A percentile compares a stretch with the other conserved stretches of the same genome.
These are phyloP conservation scores for Bombus pascuorum DNA, from an alignment of 1,140 invertebrate species.

Conservation along the genomic window DNA sequence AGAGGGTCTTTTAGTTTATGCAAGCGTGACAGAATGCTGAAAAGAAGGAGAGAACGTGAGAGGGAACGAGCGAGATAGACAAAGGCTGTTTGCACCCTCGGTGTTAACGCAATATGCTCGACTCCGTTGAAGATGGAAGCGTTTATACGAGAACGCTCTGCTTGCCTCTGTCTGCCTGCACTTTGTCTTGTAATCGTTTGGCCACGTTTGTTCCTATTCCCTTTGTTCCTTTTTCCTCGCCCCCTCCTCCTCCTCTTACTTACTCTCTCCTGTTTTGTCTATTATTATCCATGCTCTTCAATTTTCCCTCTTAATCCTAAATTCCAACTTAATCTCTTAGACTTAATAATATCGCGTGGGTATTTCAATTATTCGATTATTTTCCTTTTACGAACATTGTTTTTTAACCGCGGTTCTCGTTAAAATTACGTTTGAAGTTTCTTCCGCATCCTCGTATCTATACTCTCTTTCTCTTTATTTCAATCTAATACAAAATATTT, in stretches of 20 bases:
- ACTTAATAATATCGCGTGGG: background rate
- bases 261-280: too few relatives aligned
- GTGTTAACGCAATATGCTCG: slow-evolving; percentile 76
- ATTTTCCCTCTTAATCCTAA: background rate
- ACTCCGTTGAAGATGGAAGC: slow-evolving; percentile 58
- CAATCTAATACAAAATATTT: too few relatives aligned
- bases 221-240: slow-evolving; percentile 16
- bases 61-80: slow-evolving; percentile 56
- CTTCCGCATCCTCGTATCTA: background rate
- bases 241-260: background rate
- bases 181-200: slow-evolving; percentile 45
- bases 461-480: background rate
- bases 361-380: background rate
- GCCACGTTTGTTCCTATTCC: slow-evolving; percentile 40
- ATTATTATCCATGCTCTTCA: background rate
- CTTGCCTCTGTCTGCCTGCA: slow-evolving; percentile 52
- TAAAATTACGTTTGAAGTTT: too few relatives aligned
- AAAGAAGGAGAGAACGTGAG: slow-evolving; percentile 41
- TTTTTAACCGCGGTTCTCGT: background rate
- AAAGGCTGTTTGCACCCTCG: slow-evolving; percentile 78
- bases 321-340: background rate
- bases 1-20: slow-evolving; percentile 31
- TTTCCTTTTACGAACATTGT: background rate
- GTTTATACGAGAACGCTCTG: slow-evolving; percentile 63
- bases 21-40: slow-evolving; percentile 29